Evolutionary conservation across 1,140 invertebrate genomes (phyloP), one percentile per base, ranked within the genome.

Genomic region (Drosophila punjabiensis): DNA sequence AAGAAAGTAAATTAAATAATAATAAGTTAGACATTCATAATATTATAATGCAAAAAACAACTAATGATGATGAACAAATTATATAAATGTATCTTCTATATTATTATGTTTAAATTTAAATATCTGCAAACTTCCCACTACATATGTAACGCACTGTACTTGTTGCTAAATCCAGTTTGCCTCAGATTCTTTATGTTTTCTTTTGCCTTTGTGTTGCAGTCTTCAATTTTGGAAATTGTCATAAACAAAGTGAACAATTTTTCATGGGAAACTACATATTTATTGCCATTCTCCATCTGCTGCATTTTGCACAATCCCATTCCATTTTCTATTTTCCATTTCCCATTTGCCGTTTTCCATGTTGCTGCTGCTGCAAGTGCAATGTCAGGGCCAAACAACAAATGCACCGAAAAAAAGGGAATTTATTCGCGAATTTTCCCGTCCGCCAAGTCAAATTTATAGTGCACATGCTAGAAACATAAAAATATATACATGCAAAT

Each of bases 401-500:
- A 64, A 35, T 62, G 37, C 58, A 41, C 32, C 28, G 59, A 53
- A 71, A 71, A 52, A 63, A 69, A 79, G 85, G 81, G 66, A 81
- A 89, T 84, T 84, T 89, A 85, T 81, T 77, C 7, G 69, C 32
- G 37, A 75, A 74, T 53, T 69, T 33, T 13, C 11, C 11, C 30
- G 2, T 47, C 28, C 4, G 24, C 24, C 41, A 14, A 18, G 18
- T 20, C 35, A 61, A 79, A 73, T 89, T 87, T 75, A 87, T 87
- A 53, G 81, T 89, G 81, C 81, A 89, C 81, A 89, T 88, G 81
- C 65, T 78, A 35, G 62, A 83, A 87, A 80, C 84, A 87, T 80
- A 89, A 89, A 87, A 79, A 71, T 47, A 56, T 55, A 81, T 58
- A 71, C 41, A 48, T 55, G 37, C 53, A 52, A 45, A 24, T 24